Percentiles rank a stretch among this genome's conserved stretches.
Evolutionary conservation across 2,888 invertebrate species (phyloP).

Genomic region (Pristionchus entomophagus): DNA sequence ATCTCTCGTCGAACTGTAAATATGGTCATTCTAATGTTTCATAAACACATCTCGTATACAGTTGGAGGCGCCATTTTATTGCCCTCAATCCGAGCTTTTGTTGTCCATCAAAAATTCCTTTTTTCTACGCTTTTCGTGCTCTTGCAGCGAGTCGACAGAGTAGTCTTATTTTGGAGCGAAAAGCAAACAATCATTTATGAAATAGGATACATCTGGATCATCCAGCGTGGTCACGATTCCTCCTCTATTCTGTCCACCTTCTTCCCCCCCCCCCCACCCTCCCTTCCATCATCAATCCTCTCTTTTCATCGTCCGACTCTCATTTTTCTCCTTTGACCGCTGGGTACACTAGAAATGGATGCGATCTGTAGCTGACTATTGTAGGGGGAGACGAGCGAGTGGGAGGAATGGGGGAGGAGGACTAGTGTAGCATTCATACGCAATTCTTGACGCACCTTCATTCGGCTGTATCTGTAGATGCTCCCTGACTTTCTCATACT

Average conservation of each 20-base stretch:
- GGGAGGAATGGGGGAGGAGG: neutral
- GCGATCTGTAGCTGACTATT: neutral
- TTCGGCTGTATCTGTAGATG: no score
- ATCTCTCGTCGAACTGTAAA: neutral
- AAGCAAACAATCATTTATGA: conserved; percentile 23
- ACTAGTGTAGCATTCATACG: neutral
- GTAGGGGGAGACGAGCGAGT: neutral
- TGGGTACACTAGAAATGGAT: conserved; percentile 6
- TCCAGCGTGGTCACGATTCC: neutral
- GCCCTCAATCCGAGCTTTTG: conserved; percentile 9
- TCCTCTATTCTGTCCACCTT: conserved; percentile 11
- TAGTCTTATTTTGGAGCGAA: neutral
- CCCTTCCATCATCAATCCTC: neutral
- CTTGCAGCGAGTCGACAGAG: neutral
- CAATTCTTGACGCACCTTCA: no score
- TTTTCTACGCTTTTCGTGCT: neutral
- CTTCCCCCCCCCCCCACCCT: neutral
- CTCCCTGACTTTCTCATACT: no score
- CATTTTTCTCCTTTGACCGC: neutral
- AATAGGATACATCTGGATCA: neutral
- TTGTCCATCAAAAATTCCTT: no score
- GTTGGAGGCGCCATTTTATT: neutral
- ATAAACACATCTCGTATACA: neutral
- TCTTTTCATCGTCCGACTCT: neutral
- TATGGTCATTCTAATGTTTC: conserved; percentile 36